These are phyloP conservation scores for Magallana nippona DNA, from an alignment of 2,888 invertebrate species.

Conservation along the genomic window DNA sequence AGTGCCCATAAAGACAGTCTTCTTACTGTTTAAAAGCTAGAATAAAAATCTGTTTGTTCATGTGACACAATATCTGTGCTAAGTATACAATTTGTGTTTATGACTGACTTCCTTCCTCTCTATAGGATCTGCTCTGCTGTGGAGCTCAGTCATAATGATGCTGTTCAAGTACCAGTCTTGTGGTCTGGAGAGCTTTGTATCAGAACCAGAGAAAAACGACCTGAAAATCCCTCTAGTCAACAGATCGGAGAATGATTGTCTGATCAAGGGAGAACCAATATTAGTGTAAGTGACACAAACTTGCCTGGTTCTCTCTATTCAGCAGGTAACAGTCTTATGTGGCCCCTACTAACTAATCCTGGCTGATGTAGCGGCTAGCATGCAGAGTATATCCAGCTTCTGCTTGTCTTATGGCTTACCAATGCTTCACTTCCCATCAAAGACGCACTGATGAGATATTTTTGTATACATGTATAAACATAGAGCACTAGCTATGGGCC, in stretches of 20 bases:
- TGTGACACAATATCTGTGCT: background rate
- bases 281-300: constrained; percentile 57
- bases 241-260: constrained; percentile 50
- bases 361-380: background rate
- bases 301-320: constrained; percentile 7
- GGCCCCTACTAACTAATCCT: constrained; percentile 25
- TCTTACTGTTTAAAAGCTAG: too few relatives aligned
- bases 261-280: constrained; percentile 55
- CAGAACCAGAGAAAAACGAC: constrained; percentile 48
- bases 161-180: constrained; percentile 74
- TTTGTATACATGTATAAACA: background rate
- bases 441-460: background rate
- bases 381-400: constrained; percentile 4
- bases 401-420: background rate
- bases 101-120: constrained; percentile 11
- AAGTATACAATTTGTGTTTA: constrained; percentile 43
- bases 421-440: background rate
- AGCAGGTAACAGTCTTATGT: constrained; percentile 42
- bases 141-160: constrained; percentile 74
- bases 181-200: constrained; percentile 54
- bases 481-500: background rate
- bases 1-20: too few relatives aligned
- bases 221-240: constrained; percentile 62
- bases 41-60: background rate
- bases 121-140: constrained; percentile 71